Conservation (phyloP, 2,888 invertebrate genomes). For the Drosophila nr. perissopoda region DNA sequence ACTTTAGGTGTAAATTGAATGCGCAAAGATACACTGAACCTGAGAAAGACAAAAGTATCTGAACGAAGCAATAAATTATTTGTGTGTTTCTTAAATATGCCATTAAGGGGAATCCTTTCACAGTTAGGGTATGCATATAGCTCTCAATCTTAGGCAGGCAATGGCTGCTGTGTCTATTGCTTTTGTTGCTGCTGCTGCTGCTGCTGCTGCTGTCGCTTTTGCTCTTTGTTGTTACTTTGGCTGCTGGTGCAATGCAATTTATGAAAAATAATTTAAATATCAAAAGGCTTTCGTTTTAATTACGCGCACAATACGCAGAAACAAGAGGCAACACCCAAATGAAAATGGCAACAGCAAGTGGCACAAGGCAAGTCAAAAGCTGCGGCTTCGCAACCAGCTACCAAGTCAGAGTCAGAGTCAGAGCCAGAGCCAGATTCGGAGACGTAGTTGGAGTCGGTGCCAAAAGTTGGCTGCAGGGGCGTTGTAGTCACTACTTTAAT, state of each 20-base stretch:
- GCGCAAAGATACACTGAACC: background rate
- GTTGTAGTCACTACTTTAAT: constrained; percentile 69
- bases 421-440: constrained; percentile 2
- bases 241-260: constrained; percentile 73
- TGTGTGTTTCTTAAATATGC: constrained; percentile 2
- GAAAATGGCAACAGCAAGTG: constrained; percentile 54
- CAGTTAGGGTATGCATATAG: constrained; percentile 19
- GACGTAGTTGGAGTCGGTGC: constrained; percentile 6
- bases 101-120: background rate
- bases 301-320: constrained; percentile 74
- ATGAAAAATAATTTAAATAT: constrained; percentile 82
- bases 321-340: constrained; percentile 32
- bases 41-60: background rate
- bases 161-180: constrained; percentile 12
- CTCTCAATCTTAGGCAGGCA: constrained; percentile 9
- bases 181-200: background rate
- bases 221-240: constrained; percentile 37
- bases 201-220: constrained; percentile 6
- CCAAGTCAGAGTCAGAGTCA: constrained; percentile 29
- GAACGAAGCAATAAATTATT: background rate
- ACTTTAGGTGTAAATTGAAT: too few relatives aligned
- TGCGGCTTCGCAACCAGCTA: constrained; percentile 47
- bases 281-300: constrained; percentile 82
- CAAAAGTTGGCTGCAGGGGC: constrained; percentile 17
- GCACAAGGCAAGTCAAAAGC: constrained; percentile 42